Evolutionary conservation across 2,888 invertebrate genomes (phyloP).

Genomic region (Scaptomyza parva): DNA sequence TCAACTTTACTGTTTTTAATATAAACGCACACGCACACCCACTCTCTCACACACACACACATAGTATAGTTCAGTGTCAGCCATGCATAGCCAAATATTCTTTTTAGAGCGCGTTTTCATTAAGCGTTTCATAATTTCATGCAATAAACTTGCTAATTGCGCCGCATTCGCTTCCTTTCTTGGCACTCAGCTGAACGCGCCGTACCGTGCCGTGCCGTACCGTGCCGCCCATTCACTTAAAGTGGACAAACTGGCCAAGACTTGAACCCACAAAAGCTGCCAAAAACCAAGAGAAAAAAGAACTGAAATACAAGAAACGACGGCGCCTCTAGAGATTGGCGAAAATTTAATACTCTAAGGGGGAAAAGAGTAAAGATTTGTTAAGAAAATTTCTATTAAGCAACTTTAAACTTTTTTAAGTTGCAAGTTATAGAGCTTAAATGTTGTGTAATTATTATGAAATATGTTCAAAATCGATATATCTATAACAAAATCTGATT

Average conservation of each 20-base stretch:
- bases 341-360: conserved; percentile 14
- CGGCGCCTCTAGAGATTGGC: neutral
- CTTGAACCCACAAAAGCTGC: conserved; percentile 65
- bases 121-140: conserved; percentile 78
- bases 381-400: no score
- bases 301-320: conserved; percentile 12
- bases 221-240: conserved; percentile 44
- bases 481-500: no score
- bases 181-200: conserved; percentile 58
- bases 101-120: conserved; percentile 42
- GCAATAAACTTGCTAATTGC: conserved; percentile 81
- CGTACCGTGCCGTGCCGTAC: no score
- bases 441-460: no score
- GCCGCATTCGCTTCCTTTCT: conserved; percentile 67
- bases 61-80: neutral
- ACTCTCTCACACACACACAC: neutral
- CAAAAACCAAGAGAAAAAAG: conserved; percentile 48
- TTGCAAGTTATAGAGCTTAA: no score
- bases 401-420: no score
- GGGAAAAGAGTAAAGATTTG: no score
- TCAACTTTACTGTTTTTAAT: conserved; percentile 40
- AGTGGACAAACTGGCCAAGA: conserved; percentile 55
- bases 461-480: no score
- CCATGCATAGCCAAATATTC: conserved; percentile 10
- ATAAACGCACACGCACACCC: conserved; percentile 21